Base-by-base conservation (phyloP, 2,113 vertebrate genomes). In the Lonchura striata region DNA sequence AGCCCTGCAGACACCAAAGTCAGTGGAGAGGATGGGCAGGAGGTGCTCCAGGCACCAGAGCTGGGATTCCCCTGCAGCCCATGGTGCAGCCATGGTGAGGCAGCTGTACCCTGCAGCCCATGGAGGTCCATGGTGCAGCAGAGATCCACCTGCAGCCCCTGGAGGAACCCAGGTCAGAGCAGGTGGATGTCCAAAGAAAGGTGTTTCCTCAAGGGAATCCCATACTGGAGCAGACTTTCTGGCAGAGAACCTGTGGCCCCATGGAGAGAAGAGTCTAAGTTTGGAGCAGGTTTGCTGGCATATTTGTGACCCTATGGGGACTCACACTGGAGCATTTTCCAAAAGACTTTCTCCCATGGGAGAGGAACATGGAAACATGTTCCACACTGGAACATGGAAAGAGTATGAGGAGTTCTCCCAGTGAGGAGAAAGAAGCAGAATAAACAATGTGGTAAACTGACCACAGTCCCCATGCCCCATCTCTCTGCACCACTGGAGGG, bases 41-140 rank as follows among this genome's bases (percentile, higher is more conserved):
- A 88, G 42, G 10, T 23, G 42, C 22, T 49, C 27, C 50, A 72
- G 42, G 27, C 1, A 0, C 35, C 1, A 2, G 50, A 65, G 19
- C 27, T 1, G 52, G 72, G 21, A n/a, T 39, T 16, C 19, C 22
- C 37, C 31, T 72, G 50, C 41, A 72, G 21, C 9, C 59, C n/a
- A 0, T 50, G 50, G 31, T 9, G 37, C 50, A 65, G 52, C 1
- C 59, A 5, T 9, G 35, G 35, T 15, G 57, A 56, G 6, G 25
- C 35, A 64, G 42, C 57, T 21, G 31, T 31, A 35, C 11, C 25
- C 65, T 64, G 66, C 75, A 71, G 66, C 50, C 11, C 59, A 15
- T 4, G 76, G 76, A 15, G 11, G 9, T 1, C 11, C 15, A 10
- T 1, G 5, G 2, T 2, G 15, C 10, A 57, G 42, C 27, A 57